A percentile compares a stretch with the other conserved stretches of the same genome.
Evolutionary conservation across 92 coral and sea anemone species (phyloP).

Genomic region (Siderastrea radians): DNA sequence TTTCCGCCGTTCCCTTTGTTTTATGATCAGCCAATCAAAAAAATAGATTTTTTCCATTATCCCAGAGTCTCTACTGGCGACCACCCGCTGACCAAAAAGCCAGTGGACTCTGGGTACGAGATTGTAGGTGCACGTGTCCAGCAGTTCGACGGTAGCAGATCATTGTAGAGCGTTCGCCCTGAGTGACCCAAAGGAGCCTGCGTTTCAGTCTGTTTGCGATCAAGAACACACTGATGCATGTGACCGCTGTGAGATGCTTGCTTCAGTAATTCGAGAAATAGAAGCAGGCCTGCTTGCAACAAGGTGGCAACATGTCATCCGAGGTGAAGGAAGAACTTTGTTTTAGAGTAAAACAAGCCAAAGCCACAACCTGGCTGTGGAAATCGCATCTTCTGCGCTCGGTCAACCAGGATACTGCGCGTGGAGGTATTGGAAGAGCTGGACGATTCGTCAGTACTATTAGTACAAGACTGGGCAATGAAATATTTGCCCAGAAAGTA

Average conservation of each 20-base stretch:
- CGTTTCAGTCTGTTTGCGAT: constrained; percentile 67
- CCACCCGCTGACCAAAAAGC: no score
- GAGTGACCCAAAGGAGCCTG: constrained; percentile 71
- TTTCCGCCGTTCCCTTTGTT: no score
- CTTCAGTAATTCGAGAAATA: constrained; percentile 48
- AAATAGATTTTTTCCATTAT: no score
- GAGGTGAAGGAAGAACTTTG: constrained; percentile 54
- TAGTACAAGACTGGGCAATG: constrained; percentile 49
- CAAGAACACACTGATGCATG: constrained; percentile 68
- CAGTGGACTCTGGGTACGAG: no score
- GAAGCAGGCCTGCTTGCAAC: constrained; percentile 60
- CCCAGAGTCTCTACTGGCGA: no score
- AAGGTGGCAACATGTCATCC: constrained; percentile 48
- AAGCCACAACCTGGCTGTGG: constrained; percentile 49
- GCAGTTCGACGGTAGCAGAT: constrained; percentile 68
- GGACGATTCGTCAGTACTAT: constrained; percentile 58
- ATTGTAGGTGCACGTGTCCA: constrained; percentile 61
- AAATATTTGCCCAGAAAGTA: constrained; percentile 61
- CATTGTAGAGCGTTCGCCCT: constrained; percentile 73
- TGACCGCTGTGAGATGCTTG: constrained; percentile 63
- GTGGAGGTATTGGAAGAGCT: constrained; percentile 31
- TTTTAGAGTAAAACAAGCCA: constrained; percentile 60
- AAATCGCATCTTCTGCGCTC: constrained; percentile 71
- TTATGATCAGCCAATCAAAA: no score
- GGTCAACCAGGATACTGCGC: constrained; percentile 64